These are phyloP conservation scores for Enteromius mattozi DNA, from an alignment of 2,797 vertebrate genomes.

Conservation along the genomic window DNA sequence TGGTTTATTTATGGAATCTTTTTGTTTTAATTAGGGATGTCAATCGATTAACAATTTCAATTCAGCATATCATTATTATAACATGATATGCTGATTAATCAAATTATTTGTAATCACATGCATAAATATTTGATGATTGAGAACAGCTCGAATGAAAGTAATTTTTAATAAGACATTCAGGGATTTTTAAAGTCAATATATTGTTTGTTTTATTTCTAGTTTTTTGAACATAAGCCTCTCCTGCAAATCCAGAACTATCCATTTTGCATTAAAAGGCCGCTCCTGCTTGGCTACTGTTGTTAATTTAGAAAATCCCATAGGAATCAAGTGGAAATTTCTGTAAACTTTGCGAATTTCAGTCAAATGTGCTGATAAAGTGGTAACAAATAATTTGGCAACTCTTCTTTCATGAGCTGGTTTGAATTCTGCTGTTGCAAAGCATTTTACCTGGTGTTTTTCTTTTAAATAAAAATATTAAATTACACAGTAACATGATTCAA, in stretches of 20 bases:
- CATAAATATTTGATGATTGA: slow-evolving; percentile 9
- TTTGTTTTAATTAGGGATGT: slow-evolving; percentile 13
- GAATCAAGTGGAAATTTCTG: not conserved
- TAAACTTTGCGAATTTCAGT: not conserved
- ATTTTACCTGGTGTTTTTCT: too few relatives aligned
- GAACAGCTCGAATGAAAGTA: not conserved
- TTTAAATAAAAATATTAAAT: too few relatives aligned
- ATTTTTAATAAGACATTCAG: not conserved
- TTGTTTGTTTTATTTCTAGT: not conserved
- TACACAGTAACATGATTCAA: not conserved
- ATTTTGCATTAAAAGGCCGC: not conserved
- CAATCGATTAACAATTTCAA: not conserved
- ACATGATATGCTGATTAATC: slow-evolving; percentile 1
- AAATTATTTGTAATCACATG: not conserved
- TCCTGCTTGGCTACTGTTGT: not conserved
- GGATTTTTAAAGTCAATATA: not conserved
- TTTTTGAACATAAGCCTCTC: not conserved
- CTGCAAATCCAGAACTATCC: not conserved
- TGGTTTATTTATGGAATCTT: not conserved
- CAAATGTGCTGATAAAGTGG: not conserved
- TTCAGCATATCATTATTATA: slow-evolving; percentile 3
- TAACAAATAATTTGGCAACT: not conserved
- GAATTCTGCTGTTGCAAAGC: too few relatives aligned
- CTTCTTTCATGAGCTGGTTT: too few relatives aligned
- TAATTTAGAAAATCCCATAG: not conserved